Percentiles rank a stretch among this genome's conserved stretches.
Evolutionary conservation across 2,113 vertebrate species (phyloP).

Genomic region (Spea bombifrons): DNA sequence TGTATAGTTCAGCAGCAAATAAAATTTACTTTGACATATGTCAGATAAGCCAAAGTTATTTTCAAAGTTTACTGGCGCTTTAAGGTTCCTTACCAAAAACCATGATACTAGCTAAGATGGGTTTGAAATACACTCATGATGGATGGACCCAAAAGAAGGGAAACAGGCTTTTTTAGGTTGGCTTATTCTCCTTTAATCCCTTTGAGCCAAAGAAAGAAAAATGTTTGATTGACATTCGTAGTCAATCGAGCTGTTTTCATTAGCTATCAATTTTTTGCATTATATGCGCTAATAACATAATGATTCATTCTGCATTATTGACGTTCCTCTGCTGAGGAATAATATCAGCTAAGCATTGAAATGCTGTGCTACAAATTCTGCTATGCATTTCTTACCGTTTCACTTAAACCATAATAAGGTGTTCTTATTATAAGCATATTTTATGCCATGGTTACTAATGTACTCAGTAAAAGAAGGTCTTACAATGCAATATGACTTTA

Average conservation of each 20-base stretch:
- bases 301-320: background rate
- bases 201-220: too few species aligned
- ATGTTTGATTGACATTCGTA: too few species aligned
- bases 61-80: too few species aligned
- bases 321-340: background rate
- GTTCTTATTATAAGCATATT: slow-evolving; percentile 12
- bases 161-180: too few species aligned
- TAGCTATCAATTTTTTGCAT: background rate
- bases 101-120: too few species aligned
- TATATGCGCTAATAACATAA: background rate
- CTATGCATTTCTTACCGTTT: background rate
- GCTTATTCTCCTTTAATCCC: too few species aligned
- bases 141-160: too few species aligned
- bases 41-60: too few species aligned
- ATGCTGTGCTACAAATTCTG: background rate
- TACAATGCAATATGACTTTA: slow-evolving; percentile 13
- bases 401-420: slow-evolving; percentile 4
- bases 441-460: slow-evolving; percentile 18
- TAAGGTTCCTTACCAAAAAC: too few species aligned
- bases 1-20: too few species aligned
- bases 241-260: background rate
- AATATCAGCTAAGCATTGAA: background rate
- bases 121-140: too few species aligned
- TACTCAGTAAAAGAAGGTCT: slow-evolving; percentile 23
- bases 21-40: too few species aligned